These are phyloP conservation scores for Aethes cnicana DNA, from an alignment of 2,888 invertebrate genomes.

Conservation along the genomic window DNA sequence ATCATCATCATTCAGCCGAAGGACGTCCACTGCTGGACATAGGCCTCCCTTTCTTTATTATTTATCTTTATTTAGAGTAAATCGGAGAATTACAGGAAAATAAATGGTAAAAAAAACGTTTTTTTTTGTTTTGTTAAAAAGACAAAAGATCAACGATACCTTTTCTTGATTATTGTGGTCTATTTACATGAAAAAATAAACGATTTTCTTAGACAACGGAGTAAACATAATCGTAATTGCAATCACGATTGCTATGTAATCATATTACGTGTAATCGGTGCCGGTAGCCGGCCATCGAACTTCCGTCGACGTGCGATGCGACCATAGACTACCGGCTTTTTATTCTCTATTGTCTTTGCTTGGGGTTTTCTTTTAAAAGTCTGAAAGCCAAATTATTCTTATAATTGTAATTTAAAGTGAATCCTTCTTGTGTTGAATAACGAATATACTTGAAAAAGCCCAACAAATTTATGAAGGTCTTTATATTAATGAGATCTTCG, in stretches of 20 bases:
- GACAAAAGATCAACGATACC: too few relatives aligned
- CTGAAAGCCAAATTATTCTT: slow-evolving; percentile 1
- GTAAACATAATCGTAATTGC: slow-evolving; percentile 14
- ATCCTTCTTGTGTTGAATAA: slow-evolving; percentile 28
- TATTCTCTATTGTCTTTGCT: slow-evolving; percentile 13
- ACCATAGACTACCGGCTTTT: slow-evolving; percentile 8
- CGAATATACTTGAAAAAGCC: slow-evolving; percentile 49
- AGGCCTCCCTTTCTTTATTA: too few relatives aligned
- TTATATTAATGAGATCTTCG: neutral
- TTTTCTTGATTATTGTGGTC: too few relatives aligned
- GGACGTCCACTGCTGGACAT: too few relatives aligned
- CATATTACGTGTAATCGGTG: slow-evolving; percentile 15
- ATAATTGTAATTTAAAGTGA: slow-evolving; percentile 11
- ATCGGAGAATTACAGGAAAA: too few relatives aligned
- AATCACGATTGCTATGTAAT: slow-evolving; percentile 14
- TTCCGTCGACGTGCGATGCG: slow-evolving; percentile 15
- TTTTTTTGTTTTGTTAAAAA: too few relatives aligned
- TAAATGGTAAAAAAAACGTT: too few relatives aligned
- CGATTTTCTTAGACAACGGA: neutral
- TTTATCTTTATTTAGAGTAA: too few relatives aligned
- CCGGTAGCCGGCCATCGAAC: slow-evolving; percentile 17
- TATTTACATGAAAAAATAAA: too few relatives aligned
- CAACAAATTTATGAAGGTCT: slow-evolving; percentile 32
- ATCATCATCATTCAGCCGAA: too few relatives aligned
- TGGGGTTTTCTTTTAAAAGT: neutral